phyloP scores from a whole-genome alignment of 2,113 vertebrate species.

The Scopus umbretta region DNA sequence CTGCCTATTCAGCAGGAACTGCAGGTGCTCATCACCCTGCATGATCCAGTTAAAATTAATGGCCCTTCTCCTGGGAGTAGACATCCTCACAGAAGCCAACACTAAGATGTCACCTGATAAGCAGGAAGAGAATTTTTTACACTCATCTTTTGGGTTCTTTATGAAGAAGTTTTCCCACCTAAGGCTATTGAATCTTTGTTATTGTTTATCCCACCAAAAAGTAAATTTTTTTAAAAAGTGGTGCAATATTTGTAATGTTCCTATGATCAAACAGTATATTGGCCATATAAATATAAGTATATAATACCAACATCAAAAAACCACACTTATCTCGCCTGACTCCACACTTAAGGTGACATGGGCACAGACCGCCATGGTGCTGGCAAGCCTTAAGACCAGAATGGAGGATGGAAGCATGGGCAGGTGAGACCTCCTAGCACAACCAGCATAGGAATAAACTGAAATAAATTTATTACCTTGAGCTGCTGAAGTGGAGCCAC shows the following conservation, averaged over 20 bases:
- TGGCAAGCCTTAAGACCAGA: not conserved
- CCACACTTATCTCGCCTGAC: not conserved
- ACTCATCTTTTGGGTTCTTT: not conserved
- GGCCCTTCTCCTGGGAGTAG: not conserved
- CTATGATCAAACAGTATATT: not conserved
- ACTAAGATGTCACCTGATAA: not conserved
- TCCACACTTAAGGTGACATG: not conserved
- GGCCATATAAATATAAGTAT: no score
- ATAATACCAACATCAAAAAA: not conserved
- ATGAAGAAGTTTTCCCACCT: not conserved
- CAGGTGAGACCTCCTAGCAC: not conserved
- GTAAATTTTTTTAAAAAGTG: not conserved
- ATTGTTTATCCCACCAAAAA: not conserved
- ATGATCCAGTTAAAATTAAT: not conserved
- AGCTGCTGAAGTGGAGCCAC: not conserved
- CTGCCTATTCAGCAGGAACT: not conserved
- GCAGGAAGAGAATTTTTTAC: not conserved
- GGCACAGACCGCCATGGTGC: fast-evolving
- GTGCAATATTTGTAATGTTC: not conserved
- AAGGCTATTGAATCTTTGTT: not conserved
- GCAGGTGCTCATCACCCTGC: not conserved
- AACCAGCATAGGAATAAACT: not conserved
- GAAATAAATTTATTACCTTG: not conserved
- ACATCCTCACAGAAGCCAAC: not conserved
- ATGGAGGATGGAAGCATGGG: not conserved